Conservation (phyloP, 2,888 invertebrate species). For the Archaeoteleia sp. region DNA sequence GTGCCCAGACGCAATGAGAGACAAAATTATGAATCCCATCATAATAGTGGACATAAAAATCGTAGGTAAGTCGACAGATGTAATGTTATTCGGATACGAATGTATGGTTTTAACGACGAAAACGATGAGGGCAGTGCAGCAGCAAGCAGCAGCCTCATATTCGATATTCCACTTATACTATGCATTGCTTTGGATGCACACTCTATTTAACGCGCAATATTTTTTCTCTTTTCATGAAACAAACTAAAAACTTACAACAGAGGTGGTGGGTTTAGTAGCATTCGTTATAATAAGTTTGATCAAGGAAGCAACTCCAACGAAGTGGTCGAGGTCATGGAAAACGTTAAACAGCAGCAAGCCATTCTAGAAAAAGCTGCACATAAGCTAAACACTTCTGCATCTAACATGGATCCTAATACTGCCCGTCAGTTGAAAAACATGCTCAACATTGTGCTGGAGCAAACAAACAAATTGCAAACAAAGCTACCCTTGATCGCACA, state of each 20-base stretch:
- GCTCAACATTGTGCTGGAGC: constrained; percentile 68
- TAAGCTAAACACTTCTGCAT: constrained; percentile 61
- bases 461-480: constrained; percentile 69
- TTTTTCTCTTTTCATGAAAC: background rate
- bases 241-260: background rate
- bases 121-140: too few relatives aligned
- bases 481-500: constrained; percentile 56
- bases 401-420: constrained; percentile 63
- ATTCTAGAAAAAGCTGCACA: constrained; percentile 67
- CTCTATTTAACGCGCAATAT: too few relatives aligned
- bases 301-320: constrained; percentile 4
- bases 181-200: too few relatives aligned
- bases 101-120: too few relatives aligned
- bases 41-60: too few relatives aligned
- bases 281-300: constrained; percentile 12
- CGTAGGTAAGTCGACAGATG: too few relatives aligned
- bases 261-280: background rate
- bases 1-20: too few relatives aligned
- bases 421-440: constrained; percentile 69
- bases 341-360: constrained; percentile 66
- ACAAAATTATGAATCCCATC: too few relatives aligned
- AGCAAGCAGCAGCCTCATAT: too few relatives aligned
- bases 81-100: too few relatives aligned
- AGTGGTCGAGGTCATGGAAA: constrained; percentile 57
- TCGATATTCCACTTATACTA: too few relatives aligned